These are phyloP conservation scores for Theocolax elegans DNA, from an alignment of 1,140 invertebrate genomes.

Conservation along the genomic window DNA sequence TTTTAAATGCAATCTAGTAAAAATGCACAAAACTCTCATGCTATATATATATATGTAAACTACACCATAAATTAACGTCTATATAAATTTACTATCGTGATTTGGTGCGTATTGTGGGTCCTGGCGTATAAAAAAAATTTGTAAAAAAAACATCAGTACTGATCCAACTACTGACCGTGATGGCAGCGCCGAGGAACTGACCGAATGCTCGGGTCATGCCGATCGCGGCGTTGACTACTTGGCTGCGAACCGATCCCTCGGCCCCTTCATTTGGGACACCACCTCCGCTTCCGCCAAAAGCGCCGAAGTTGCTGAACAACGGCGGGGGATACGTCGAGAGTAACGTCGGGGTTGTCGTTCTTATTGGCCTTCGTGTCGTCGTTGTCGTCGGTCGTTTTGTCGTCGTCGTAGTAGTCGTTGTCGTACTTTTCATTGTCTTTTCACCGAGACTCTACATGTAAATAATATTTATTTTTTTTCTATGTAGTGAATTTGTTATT, in stretches of 20 bases:
- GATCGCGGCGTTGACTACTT: constrained; percentile 76
- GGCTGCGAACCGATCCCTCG: constrained; percentile 66
- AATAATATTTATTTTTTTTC: neutral
- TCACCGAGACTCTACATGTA: constrained; percentile 43
- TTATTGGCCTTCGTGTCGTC: constrained; percentile 40
- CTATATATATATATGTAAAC: too few relatives aligned
- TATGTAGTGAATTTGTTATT: neutral
- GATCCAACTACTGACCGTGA: constrained; percentile 75
- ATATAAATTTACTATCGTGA: too few relatives aligned
- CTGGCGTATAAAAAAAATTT: too few relatives aligned
- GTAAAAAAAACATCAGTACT: too few relatives aligned
- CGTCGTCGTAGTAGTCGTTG: constrained; percentile 47
- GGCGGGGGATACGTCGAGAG: constrained; percentile 64
- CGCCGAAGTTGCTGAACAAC: constrained; percentile 56
- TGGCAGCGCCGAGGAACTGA: constrained; percentile 78
- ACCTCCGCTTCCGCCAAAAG: constrained; percentile 35
- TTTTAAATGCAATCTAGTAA: too few relatives aligned
- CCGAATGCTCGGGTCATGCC: constrained; percentile 79
- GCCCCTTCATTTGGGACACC: constrained; percentile 28
- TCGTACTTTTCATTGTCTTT: neutral
- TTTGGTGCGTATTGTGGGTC: too few relatives aligned
- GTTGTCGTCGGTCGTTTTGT: constrained; percentile 40
- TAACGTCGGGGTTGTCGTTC: too few relatives aligned
- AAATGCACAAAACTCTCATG: too few relatives aligned
- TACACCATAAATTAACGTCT: too few relatives aligned